Conservation (phyloP, 2,113 vertebrate species). For the Antennarius striatus region DNA sequence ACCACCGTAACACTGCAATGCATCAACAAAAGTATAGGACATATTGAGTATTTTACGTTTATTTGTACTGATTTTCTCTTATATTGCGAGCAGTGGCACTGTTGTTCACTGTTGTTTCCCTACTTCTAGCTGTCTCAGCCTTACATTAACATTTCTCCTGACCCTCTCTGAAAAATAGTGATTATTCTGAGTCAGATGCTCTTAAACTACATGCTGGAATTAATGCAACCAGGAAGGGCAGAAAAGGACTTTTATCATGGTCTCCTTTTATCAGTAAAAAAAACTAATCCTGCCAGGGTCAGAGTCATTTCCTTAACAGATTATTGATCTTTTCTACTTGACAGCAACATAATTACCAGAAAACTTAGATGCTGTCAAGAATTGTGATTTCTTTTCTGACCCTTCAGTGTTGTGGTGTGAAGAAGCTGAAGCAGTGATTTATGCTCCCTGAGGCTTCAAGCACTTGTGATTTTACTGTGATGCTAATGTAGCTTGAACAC, state of each 20-base stretch:
- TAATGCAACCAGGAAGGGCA: slow-evolving; percentile 61
- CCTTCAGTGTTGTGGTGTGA: slow-evolving; percentile 22
- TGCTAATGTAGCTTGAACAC: slow-evolving; percentile 16
- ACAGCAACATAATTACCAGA: slow-evolving; percentile 29
- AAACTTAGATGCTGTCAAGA: background rate
- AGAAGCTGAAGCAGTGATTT: slow-evolving; percentile 27
- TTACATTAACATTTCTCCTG: slow-evolving; percentile 48
- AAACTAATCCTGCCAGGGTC: slow-evolving; percentile 27
- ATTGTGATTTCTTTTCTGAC: slow-evolving; percentile 12
- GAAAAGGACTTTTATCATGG: slow-evolving; percentile 39
- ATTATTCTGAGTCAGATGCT: slow-evolving; percentile 73
- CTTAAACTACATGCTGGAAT: slow-evolving; percentile 66
- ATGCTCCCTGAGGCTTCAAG: slow-evolving; percentile 18
- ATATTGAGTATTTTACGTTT: background rate
- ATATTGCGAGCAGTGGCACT: slow-evolving; percentile 15
- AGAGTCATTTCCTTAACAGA: slow-evolving; percentile 26
- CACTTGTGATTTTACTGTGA: slow-evolving; percentile 37
- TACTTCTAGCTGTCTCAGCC: slow-evolving; percentile 45
- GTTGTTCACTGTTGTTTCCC: slow-evolving; percentile 34
- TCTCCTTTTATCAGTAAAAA: slow-evolving; percentile 47
- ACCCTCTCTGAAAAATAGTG: slow-evolving; percentile 58
- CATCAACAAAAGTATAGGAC: background rate
- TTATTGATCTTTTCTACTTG: slow-evolving; percentile 23
- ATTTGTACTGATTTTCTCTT: slow-evolving; percentile 5
- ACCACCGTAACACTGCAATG: background rate